Percentiles rank a stretch among this genome's conserved stretches.
These are phyloP conservation scores for Pimephales promelas DNA, from an alignment of 2,113 vertebrate genomes.

Conservation along the genomic window DNA sequence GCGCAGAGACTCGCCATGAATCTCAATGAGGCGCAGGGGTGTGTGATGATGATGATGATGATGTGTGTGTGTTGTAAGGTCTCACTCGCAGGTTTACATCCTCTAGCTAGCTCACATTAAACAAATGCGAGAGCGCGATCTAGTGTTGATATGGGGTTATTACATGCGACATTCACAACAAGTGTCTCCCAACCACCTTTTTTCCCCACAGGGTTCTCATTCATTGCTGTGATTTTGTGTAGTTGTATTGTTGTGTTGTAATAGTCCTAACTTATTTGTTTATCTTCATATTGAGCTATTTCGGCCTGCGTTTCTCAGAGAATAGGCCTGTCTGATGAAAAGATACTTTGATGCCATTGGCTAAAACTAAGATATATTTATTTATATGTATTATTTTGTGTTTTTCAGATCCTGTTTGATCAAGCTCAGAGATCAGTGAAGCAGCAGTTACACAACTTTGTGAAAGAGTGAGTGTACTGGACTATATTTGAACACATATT, in stretches of 20 bases:
- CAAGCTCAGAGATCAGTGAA: conserved; percentile 95
- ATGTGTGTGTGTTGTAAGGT: conserved; percentile 16
- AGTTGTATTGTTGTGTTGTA: neutral
- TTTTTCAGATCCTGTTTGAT: conserved; percentile 91
- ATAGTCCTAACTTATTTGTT: neutral
- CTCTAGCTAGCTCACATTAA: neutral
- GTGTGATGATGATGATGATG: neutral
- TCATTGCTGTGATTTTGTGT: neutral
- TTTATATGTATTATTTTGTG: conserved; percentile 15
- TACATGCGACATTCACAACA: neutral
- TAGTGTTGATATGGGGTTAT: conserved; percentile 55
- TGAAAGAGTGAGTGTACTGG: conserved; percentile 90
- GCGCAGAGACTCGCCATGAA: conserved; percentile 46
- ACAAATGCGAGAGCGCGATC: conserved; percentile 58
- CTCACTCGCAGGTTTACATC: conserved; percentile 39
- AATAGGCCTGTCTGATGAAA: neutral
- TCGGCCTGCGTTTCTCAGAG: neutral
- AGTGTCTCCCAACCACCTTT: no score
- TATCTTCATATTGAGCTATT: neutral
- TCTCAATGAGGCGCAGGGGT: conserved; percentile 58
- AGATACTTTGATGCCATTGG: neutral
- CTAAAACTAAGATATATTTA: neutral
- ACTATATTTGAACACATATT: neutral
- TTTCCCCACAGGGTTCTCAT: neutral
- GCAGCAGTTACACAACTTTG: conserved; percentile 94